Percentiles rank a stretch among this genome's conserved stretches.
Evolutionary conservation across 1,140 invertebrate species (phyloP).

Genomic region (Drosophila ohnishii): DNA sequence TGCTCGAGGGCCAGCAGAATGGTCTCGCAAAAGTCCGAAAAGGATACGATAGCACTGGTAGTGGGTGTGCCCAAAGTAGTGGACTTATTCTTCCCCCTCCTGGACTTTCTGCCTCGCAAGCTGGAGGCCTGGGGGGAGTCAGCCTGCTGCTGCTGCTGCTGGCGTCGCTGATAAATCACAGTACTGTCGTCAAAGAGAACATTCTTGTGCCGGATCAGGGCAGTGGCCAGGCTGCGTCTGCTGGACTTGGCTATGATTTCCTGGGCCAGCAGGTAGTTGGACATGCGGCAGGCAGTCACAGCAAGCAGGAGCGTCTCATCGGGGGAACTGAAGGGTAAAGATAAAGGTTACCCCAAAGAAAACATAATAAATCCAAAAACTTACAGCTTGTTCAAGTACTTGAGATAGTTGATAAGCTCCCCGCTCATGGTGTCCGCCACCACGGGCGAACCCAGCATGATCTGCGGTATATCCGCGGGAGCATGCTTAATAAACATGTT

Average conservation of each 20-base stretch:
- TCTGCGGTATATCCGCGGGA: slow-evolving; percentile 65
- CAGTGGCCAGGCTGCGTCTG: slow-evolving; percentile 62
- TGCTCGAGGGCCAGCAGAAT: slow-evolving; percentile 76
- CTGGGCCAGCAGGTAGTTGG: slow-evolving; percentile 76
- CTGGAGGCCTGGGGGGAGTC: slow-evolving; percentile 9
- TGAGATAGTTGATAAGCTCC: slow-evolving; percentile 76
- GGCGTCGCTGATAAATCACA: slow-evolving; percentile 67
- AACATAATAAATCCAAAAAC: background rate
- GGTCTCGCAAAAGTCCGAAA: slow-evolving; percentile 79
- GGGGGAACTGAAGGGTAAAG: slow-evolving; percentile 43
- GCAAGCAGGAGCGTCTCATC: slow-evolving; percentile 73
- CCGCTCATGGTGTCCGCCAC: slow-evolving; percentile 79
- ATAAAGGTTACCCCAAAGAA: background rate
- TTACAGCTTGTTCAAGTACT: slow-evolving; percentile 69
- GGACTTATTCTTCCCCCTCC: slow-evolving; percentile 40
- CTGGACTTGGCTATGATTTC: slow-evolving; percentile 64
- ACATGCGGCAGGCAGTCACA: slow-evolving; percentile 79
- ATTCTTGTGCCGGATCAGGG: slow-evolving; percentile 76
- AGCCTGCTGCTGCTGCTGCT: slow-evolving; percentile 45
- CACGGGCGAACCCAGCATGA: slow-evolving; percentile 75
- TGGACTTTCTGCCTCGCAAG: slow-evolving; percentile 19
- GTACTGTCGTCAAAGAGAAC: slow-evolving; percentile 79
- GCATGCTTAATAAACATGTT: slow-evolving; percentile 80
- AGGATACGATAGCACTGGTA: slow-evolving; percentile 63
- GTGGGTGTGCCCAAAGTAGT: slow-evolving; percentile 32